Evolutionary conservation across 2,113 vertebrate genomes (phyloP).

Genomic region (Catagonus wagneri): DNA sequence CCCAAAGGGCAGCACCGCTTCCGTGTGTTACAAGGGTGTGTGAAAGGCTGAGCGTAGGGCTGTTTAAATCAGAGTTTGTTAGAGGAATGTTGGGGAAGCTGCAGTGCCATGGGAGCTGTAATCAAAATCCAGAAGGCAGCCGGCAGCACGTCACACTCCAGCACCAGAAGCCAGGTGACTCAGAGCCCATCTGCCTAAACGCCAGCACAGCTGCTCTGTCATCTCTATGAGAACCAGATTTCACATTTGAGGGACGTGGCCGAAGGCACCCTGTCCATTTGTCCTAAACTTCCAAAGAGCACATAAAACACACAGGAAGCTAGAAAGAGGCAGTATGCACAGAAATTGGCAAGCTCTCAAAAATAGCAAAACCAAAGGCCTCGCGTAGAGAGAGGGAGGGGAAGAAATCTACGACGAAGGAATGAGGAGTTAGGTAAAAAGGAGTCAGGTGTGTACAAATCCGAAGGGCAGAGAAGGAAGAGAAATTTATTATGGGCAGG

Average conservation of each 20-base stretch:
- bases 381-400: not conserved
- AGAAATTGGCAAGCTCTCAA: not conserved
- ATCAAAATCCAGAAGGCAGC: constrained; percentile 77
- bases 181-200: constrained; percentile 54
- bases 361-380: not conserved
- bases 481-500: not conserved
- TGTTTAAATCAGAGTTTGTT: constrained; percentile 71
- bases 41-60: constrained; percentile 57
- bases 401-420: not conserved
- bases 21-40: constrained; percentile 27
- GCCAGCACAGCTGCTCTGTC: constrained; percentile 46
- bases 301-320: not conserved
- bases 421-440: not conserved
- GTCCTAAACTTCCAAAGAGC: constrained; percentile 53
- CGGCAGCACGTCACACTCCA: constrained; percentile 57
- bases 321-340: not conserved
- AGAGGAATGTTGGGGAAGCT: constrained; percentile 54
- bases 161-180: constrained; percentile 76
- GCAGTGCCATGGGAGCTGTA: constrained; percentile 36
- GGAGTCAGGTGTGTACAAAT: not conserved
- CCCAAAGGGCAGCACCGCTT: constrained; percentile 39
- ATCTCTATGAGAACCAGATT: not conserved
- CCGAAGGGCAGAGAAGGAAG: not conserved
- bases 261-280: constrained; percentile 48
- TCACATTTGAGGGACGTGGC: not conserved